phyloP scores from a whole-genome alignment of 2,888 invertebrate genomes.

The Athalia circularis region DNA sequence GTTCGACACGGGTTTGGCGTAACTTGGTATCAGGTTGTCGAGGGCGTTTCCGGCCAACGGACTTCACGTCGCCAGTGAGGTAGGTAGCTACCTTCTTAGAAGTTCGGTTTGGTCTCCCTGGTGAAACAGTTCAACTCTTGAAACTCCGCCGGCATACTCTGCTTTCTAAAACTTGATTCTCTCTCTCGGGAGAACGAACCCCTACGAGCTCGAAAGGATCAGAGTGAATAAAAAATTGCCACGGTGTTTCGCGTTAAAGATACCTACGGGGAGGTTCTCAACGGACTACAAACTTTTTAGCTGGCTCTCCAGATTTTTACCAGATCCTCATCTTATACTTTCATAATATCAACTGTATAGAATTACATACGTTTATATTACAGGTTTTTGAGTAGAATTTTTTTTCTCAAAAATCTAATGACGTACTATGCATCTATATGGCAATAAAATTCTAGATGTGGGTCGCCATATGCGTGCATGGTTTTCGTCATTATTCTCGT shows the following conservation, averaged over 20 bases:
- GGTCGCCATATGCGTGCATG: no score
- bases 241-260: neutral
- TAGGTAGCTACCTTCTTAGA: neutral
- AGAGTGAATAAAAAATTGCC: conserved; percentile 28
- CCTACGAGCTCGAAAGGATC: neutral
- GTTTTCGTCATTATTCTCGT: no score
- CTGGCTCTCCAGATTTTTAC: neutral
- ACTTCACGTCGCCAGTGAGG: conserved; percentile 10
- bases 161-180: conserved; percentile 35
- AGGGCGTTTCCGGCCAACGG: conserved; percentile 38
- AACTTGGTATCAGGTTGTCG: conserved; percentile 36
- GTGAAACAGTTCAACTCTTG: conserved; percentile 19
- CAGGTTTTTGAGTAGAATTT: no score
- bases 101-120: conserved; percentile 21
- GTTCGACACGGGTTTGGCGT: conserved; percentile 19
- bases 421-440: no score
- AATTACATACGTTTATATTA: no score
- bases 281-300: no score
- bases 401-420: no score
- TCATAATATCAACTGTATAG: no score
- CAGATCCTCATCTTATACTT: no score
- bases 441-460: no score
- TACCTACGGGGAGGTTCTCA: neutral
- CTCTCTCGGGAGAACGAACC: conserved; percentile 18
- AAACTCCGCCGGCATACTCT: conserved; percentile 18